Percentiles rank a stretch among this genome's conserved stretches.
phyloP scores from a whole-genome alignment of 1,140 invertebrate species.

The Diabrotica undecimpunctata region DNA sequence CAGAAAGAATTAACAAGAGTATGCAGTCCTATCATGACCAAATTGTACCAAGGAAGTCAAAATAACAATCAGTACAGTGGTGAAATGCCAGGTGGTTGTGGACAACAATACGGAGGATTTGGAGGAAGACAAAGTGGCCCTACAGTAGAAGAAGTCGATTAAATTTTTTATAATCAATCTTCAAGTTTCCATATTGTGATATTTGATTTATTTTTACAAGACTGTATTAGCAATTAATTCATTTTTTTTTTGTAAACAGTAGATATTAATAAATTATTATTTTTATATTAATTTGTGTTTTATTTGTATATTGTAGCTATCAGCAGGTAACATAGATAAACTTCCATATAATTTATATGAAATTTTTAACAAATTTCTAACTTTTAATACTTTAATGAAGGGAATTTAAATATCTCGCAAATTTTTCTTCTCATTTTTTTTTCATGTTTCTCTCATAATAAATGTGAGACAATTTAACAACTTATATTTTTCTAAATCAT shows the following conservation, averaged over 20 bases:
- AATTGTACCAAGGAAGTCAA: conserved; percentile 46
- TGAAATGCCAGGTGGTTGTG: conserved; percentile 38
- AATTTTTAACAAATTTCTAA: too few relatives aligned
- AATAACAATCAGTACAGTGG: conserved; percentile 52
- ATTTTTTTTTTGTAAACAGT: neutral
- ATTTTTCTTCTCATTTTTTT: too few relatives aligned
- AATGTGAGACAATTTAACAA: too few relatives aligned
- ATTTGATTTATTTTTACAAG: neutral
- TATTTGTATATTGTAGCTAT: too few relatives aligned
- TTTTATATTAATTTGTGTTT: too few relatives aligned
- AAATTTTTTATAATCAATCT: conserved; percentile 35
- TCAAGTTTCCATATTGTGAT: neutral
- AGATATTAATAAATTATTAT: neutral
- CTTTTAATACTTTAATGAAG: too few relatives aligned
- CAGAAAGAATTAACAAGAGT: conserved; percentile 46
- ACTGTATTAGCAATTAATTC: neutral
- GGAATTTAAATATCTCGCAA: too few relatives aligned
- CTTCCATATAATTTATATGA: too few relatives aligned
- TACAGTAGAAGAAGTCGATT: conserved; percentile 72
- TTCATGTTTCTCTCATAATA: too few relatives aligned
- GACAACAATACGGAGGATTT: conserved; percentile 44
- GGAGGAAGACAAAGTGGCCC: conserved; percentile 44
- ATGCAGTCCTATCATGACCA: conserved; percentile 50
- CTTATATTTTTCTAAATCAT: too few relatives aligned
- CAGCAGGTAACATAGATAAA: too few relatives aligned